Evolutionary conservation across 2,888 invertebrate species (phyloP), one percentile per base, ranked within the genome.

Genomic region (Melanchra persicariae): DNA sequence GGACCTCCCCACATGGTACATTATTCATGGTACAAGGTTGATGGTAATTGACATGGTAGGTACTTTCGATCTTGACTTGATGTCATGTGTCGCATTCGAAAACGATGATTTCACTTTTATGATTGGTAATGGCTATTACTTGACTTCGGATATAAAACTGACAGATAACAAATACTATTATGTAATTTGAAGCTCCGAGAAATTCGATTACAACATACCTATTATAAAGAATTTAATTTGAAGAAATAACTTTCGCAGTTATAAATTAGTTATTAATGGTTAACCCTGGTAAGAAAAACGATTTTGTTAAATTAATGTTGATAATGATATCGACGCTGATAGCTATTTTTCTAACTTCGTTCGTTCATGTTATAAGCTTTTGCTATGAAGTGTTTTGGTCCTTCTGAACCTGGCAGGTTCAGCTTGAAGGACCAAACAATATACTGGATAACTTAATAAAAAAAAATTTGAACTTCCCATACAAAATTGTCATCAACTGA

Each of bases 31-130:
- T 64, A 62, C 76, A 66, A 66, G 49, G 30, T 60, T 60, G 24
- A 74, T 77, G 77, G 79, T 77, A 84, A 84, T 78, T 81, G 84
- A 64, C 78, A 75, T 62, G 63, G 76, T 75, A 81, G 63, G 76
- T 75, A 81, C 73, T 83, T 83, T 81, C 81, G 68, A 82, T 85
- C 77, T 79, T 71, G 58, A 69, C 71, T 45, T 58, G 47, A 67
- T 54, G 74, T 61, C 60, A 55, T 78, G 80, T 69, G 45, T 59
- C 30, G 85, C 85, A 85, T 85, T 81, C 40, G 24, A 68, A 70
- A 77, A 70, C 63, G 40, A 37, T 63, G 63, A 69, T 85, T 85
- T 84, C 85, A 74, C 79, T 79, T 79, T 77, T 77, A 79, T 65
- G 76, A 60, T 49, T 40, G 30, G n/a, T 57, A 55, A 43, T 43